Evolutionary conservation across 2,888 invertebrate genomes (phyloP).

Genomic region (Flexamia atlantica): DNA sequence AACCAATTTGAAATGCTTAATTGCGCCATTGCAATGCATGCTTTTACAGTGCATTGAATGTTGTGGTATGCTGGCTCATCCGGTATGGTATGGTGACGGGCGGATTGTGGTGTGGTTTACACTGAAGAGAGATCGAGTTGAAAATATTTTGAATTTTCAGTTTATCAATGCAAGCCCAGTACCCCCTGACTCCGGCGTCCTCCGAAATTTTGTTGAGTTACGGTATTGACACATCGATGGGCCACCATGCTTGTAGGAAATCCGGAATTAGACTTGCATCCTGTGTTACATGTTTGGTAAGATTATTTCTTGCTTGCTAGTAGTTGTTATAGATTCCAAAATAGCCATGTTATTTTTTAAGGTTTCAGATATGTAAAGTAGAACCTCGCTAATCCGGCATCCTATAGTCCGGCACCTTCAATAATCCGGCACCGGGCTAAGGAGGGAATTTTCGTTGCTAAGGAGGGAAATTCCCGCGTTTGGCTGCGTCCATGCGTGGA

Average conservation of each 20-base stretch:
- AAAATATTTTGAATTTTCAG: slow-evolving; percentile 50
- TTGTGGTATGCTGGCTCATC: neutral
- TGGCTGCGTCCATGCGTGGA: too few species aligned
- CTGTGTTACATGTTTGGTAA: slow-evolving; percentile 51
- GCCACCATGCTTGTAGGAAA: slow-evolving; percentile 28
- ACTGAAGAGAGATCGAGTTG: neutral
- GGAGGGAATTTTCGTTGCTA: too few species aligned
- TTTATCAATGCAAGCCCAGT: slow-evolving; percentile 36
- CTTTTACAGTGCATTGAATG: neutral
- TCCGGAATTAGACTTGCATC: slow-evolving; percentile 15
- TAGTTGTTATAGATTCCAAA: too few species aligned
- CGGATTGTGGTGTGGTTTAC: slow-evolving; percentile 20
- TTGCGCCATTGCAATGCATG: neutral
- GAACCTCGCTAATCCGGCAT: too few species aligned
- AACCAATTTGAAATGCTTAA: neutral
- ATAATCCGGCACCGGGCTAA: too few species aligned
- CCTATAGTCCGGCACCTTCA: too few species aligned
- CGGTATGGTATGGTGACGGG: neutral
- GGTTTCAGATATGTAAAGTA: too few species aligned
- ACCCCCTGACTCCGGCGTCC: neutral
- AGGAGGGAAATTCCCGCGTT: too few species aligned
- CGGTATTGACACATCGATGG: slow-evolving; percentile 14
- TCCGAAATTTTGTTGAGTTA: slow-evolving; percentile 16
- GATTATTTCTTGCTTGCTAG: neutral
- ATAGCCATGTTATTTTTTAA: too few species aligned